Evolutionary conservation across 1,140 invertebrate genomes (phyloP).

Genomic region (Streblospio benedicti): DNA sequence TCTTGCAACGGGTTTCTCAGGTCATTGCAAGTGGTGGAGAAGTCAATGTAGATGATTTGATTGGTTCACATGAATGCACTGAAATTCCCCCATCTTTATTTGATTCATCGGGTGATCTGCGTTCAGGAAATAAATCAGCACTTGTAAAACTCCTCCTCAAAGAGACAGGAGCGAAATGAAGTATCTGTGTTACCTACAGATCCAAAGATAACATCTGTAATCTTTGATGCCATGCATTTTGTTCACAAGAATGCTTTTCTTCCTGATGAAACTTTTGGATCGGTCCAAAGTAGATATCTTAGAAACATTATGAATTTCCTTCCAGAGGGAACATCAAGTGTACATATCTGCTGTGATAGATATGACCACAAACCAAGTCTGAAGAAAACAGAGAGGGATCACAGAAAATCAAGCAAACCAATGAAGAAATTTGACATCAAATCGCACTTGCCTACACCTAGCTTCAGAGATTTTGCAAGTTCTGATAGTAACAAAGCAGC

Average conservation of each 20-base stretch:
- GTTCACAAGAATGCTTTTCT: background rate
- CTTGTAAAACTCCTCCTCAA: background rate
- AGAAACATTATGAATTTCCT: too few relatives aligned
- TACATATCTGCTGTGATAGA: too few relatives aligned
- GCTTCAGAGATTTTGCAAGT: background rate
- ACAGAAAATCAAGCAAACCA: background rate
- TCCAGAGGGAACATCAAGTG: too few relatives aligned
- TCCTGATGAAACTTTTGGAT: background rate
- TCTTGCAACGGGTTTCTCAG: background rate
- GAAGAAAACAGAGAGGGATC: background rate
- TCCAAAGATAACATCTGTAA: background rate
- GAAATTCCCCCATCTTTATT: background rate
- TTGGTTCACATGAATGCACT: background rate
- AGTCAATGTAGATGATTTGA: background rate
- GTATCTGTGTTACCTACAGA: background rate
- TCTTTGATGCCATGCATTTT: background rate
- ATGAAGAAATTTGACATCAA: background rate
- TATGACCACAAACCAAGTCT: too few relatives aligned
- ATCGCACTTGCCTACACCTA: background rate
- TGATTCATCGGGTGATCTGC: background rate
- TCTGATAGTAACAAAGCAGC: background rate
- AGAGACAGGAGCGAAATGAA: background rate
- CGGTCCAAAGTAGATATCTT: background rate
- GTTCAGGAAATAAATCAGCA: background rate
- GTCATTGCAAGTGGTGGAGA: background rate